These are phyloP conservation scores for Balaeniceps rex DNA, from an alignment of 2,113 vertebrate genomes.

Conservation along the genomic window DNA sequence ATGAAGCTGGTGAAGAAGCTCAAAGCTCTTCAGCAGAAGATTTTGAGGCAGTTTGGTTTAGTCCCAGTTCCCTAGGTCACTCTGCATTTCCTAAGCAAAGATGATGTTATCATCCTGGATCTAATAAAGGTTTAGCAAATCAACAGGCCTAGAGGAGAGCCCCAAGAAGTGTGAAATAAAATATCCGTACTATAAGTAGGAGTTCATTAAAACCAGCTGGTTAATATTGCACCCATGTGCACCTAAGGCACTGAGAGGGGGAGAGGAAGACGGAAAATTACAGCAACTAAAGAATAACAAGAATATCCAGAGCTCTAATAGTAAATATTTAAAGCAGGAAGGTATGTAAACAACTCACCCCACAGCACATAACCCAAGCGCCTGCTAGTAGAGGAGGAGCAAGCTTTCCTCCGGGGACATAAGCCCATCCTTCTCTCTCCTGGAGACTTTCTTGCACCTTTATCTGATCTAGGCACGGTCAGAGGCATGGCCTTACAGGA, in stretches of 20 bases:
- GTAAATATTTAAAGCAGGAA: constrained; percentile 22
- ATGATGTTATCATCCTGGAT: not conserved
- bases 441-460: not conserved
- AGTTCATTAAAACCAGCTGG: constrained; percentile 47
- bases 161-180: constrained; percentile 27
- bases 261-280: not conserved
- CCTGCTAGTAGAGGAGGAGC: not conserved
- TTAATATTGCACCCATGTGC: not conserved
- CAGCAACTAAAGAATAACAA: not conserved
- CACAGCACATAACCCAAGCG: not conserved
- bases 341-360: constrained; percentile 31
- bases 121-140: constrained; percentile 6
- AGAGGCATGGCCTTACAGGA: not conserved
- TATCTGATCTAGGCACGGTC: not conserved
- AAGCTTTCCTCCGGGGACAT: not conserved
- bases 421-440: not conserved
- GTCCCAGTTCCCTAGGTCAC: not conserved
- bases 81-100: not conserved
- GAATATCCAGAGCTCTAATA: not conserved
- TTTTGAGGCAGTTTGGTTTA: not conserved
- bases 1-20: not conserved
- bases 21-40: not conserved
- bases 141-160: not conserved
- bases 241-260: not conserved
- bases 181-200: not conserved